A percentile compares a stretch with the other conserved stretches of the same genome.
phyloP scores from a whole-genome alignment of 2,888 invertebrate genomes.

The Acleris sparsana region DNA sequence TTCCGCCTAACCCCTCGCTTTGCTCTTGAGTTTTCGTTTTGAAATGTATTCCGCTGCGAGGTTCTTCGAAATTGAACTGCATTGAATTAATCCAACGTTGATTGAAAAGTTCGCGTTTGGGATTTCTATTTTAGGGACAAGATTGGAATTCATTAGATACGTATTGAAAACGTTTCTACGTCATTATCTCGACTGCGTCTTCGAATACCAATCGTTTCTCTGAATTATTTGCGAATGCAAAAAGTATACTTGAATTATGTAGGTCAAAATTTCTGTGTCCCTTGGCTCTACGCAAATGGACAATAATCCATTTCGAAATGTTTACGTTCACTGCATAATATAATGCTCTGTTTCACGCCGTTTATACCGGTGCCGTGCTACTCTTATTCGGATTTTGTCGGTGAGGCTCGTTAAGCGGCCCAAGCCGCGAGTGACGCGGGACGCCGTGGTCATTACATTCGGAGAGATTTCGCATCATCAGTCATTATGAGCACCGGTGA shows the following conservation, averaged over 20 bases:
- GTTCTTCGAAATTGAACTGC: constrained; percentile 59
- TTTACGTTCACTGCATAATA: constrained; percentile 31
- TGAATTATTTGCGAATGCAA: constrained; percentile 4
- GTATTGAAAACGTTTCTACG: constrained; percentile 3
- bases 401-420: constrained; percentile 27
- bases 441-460: constrained; percentile 28
- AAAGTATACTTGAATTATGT: constrained; percentile 17
- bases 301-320: constrained; percentile 33
- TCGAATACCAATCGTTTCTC: constrained; percentile 21
- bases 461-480: constrained; percentile 27
- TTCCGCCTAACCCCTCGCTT: constrained; percentile 52
- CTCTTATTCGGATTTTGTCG: constrained; percentile 23
- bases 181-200: constrained; percentile 12
- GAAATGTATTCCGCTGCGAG: constrained; percentile 56
- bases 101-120: constrained; percentile 61
- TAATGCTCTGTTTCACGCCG: constrained; percentile 26
- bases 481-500: constrained; percentile 16
- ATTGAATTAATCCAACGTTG: constrained; percentile 63
- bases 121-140: constrained; percentile 27
- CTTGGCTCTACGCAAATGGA: constrained; percentile 25
- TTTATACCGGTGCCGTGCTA: constrained; percentile 30
- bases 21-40: constrained; percentile 51
- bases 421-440: constrained; percentile 23
- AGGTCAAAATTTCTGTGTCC: constrained; percentile 15
- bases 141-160: constrained; percentile 4